phyloP scores from a whole-genome alignment of 2,797 vertebrate species.

The Vireo griseus region DNA sequence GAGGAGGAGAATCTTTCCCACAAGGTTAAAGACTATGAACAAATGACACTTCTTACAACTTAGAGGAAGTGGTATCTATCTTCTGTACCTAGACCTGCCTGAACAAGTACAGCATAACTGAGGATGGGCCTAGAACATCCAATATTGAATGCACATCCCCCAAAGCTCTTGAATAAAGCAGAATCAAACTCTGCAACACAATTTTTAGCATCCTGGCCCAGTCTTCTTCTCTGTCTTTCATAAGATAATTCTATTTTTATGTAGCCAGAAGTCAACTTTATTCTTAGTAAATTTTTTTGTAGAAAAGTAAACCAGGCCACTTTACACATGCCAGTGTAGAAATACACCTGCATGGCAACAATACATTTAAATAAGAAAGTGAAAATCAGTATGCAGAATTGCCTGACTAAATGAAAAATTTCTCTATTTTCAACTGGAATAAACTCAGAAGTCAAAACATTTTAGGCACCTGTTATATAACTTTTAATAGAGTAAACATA shows the following conservation, averaged over 20 bases:
- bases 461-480: not conserved
- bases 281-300: not conserved
- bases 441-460: not conserved
- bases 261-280: not conserved
- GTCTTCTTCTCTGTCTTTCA: not conserved
- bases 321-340: not conserved
- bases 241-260: not conserved
- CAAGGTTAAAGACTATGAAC: not conserved
- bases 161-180: not conserved
- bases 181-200: not conserved
- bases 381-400: not conserved
- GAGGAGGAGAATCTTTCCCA: not conserved
- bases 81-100: not conserved
- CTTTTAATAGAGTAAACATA: not conserved
- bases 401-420: not conserved
- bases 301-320: constrained; percentile 16
- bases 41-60: not conserved
- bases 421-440: not conserved
- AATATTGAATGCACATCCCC: not conserved
- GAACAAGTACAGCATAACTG: not conserved
- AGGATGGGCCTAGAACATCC: not conserved
- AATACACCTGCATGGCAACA: not conserved
- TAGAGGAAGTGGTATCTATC: not conserved
- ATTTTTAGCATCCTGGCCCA: not conserved
- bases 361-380: not conserved